Evolutionary conservation across 2,797 vertebrate genomes (phyloP).

Genomic region (Clarias fuscus): DNA sequence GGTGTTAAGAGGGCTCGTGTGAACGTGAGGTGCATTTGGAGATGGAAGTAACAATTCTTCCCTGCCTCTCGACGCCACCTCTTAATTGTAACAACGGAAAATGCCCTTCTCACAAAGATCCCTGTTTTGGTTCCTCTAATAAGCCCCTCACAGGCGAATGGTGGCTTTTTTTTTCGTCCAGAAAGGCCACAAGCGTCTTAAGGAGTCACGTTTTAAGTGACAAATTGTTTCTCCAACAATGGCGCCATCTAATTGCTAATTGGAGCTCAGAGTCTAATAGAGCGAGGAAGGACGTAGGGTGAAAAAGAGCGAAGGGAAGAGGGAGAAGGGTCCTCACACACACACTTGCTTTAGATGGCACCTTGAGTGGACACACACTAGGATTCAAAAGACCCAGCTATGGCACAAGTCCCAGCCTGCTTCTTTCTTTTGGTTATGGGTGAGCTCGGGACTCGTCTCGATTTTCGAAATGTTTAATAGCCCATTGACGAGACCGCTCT

Average conservation of each 20-base stretch:
- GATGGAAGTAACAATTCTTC: slow-evolving; percentile 39
- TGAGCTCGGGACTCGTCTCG: slow-evolving; percentile 38
- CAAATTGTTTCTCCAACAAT: slow-evolving; percentile 56
- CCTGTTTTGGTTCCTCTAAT: slow-evolving; percentile 49
- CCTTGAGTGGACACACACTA: slow-evolving; percentile 56
- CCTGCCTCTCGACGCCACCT: slow-evolving; percentile 45
- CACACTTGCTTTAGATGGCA: slow-evolving; percentile 61
- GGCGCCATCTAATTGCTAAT: slow-evolving; percentile 55
- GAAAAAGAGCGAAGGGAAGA: slow-evolving; percentile 45
- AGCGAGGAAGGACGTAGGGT: slow-evolving; percentile 45
- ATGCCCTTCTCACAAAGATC: slow-evolving; percentile 38
- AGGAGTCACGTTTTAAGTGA: slow-evolving; percentile 58
- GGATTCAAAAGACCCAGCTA: slow-evolving; percentile 55
- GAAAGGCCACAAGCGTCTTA: slow-evolving; percentile 48
- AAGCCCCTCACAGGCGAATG: slow-evolving; percentile 51
- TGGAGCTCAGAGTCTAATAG: slow-evolving; percentile 58
- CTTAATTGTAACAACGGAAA: slow-evolving; percentile 39
- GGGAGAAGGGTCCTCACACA: slow-evolving; percentile 53
- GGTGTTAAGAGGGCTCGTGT: slow-evolving; percentile 2
- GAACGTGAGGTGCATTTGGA: slow-evolving; percentile 20
- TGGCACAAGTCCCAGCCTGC: slow-evolving; percentile 46
- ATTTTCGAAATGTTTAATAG: slow-evolving; percentile 59
- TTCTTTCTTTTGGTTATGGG: slow-evolving; percentile 32
- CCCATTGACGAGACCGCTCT: not conserved
- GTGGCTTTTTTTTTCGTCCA: slow-evolving; percentile 50